A percentile compares a stretch with the other conserved stretches of the same genome.
Evolutionary conservation across 2,113 vertebrate genomes (phyloP).

Genomic region (Vombatus ursinus): DNA sequence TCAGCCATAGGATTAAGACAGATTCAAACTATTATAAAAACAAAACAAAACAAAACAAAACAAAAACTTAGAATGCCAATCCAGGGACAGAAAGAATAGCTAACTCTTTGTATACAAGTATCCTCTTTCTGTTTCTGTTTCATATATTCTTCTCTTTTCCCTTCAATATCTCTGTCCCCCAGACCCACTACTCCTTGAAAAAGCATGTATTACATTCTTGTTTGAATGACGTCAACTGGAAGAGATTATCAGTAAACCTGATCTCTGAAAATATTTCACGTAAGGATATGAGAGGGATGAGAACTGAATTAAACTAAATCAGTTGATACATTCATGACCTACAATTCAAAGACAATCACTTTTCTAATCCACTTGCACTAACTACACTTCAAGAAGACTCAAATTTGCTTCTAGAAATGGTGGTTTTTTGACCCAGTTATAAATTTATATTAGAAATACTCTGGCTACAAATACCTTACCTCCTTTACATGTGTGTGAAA

Average conservation of each 20-base stretch:
- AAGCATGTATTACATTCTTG: fast-evolving
- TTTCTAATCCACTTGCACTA: no score
- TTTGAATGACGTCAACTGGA: no score
- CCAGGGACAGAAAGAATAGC: background rate
- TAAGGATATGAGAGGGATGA: fast-evolving
- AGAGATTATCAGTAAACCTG: fast-evolving
- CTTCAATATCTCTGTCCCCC: background rate
- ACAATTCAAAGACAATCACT: background rate
- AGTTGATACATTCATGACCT: fast-evolving
- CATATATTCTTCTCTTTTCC: no score
- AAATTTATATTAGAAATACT: background rate
- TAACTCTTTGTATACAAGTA: background rate
- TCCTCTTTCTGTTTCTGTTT: background rate
- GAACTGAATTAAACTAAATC: background rate
- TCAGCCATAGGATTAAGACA: background rate
- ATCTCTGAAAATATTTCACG: fast-evolving
- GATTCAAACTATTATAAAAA: background rate
- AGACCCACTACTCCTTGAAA: background rate
- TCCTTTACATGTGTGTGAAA: slow-evolving; percentile 99
- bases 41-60: background rate
- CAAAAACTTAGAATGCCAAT: background rate
- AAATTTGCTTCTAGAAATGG: background rate
- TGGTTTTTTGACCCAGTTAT: background rate
- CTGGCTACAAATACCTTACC: slow-evolving; percentile 76
- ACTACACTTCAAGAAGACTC: background rate